These are phyloP conservation scores for Ernsta delagoae DNA, from an alignment of 2,888 invertebrate genomes.

Conservation along the genomic window DNA sequence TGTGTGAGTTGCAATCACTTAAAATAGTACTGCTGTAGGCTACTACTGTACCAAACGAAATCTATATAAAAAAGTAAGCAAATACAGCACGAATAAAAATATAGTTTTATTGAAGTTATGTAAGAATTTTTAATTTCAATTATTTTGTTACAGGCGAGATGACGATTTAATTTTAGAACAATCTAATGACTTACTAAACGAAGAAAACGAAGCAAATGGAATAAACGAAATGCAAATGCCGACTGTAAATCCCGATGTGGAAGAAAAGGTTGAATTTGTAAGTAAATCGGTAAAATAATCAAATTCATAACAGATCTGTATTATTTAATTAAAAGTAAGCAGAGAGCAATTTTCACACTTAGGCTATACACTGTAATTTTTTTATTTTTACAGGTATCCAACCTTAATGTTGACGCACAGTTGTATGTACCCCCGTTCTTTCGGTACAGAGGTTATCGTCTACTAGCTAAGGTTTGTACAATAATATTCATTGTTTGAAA, in stretches of 20 bases:
- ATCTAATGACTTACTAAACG: conserved; percentile 11
- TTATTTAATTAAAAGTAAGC: too few relatives aligned
- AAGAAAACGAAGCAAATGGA: conserved; percentile 16
- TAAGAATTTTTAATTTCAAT: too few relatives aligned
- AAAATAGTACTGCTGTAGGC: too few relatives aligned
- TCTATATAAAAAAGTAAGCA: too few relatives aligned
- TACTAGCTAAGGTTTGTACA: conserved; percentile 59
- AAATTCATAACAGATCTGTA: too few relatives aligned
- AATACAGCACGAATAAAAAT: too few relatives aligned
- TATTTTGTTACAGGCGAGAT: conserved; percentile 1
- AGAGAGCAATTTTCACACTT: too few relatives aligned
- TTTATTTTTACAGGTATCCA: conserved; percentile 55
- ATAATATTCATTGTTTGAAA: too few relatives aligned
- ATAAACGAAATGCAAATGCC: conserved; percentile 1
- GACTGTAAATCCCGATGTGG: background rate
- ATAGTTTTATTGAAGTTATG: too few relatives aligned
- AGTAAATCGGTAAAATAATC: conserved; percentile 6
- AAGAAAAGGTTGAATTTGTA: conserved; percentile 18
- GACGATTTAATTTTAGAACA: conserved; percentile 42
- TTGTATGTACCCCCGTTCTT: conserved; percentile 71
- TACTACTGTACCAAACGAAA: too few relatives aligned
- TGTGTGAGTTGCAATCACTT: background rate
- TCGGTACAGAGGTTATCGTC: conserved; percentile 67
- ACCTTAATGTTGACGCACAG: conserved; percentile 63
- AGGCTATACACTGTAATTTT: too few relatives aligned